A percentile compares a stretch with the other conserved stretches of the same genome.
These are phyloP conservation scores for Scylla paramamosain DNA, from an alignment of 1,140 invertebrate species.

Conservation along the genomic window DNA sequence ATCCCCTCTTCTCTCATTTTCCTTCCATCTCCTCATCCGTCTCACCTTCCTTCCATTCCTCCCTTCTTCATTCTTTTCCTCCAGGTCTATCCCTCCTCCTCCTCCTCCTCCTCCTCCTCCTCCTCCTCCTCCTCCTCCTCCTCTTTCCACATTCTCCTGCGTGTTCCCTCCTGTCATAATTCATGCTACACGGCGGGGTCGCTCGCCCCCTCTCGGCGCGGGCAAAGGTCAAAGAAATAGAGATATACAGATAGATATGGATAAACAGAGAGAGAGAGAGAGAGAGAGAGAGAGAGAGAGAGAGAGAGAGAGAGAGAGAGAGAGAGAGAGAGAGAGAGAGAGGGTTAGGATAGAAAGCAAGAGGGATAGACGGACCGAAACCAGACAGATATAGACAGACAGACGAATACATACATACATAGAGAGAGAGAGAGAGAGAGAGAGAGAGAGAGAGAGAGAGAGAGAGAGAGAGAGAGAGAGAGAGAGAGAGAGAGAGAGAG, in stretches of 20 bases:
- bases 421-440: slow-evolving; percentile 39
- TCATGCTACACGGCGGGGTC: no score
- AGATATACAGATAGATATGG: neutral
- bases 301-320: slow-evolving; percentile 33
- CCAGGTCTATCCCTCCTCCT: neutral
- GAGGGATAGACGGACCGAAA: neutral
- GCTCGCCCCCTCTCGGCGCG: no score
- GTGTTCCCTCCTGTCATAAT: neutral
- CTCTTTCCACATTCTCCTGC: no score
- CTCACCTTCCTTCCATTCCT: neutral
- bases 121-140: neutral
- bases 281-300: slow-evolving; percentile 55
- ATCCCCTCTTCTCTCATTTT: no score
- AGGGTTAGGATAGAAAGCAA: no score
- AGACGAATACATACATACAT: slow-evolving; percentile 26
- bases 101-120: neutral
- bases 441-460: slow-evolving; percentile 55
- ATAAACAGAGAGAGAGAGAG: slow-evolving; percentile 37
- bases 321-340: slow-evolving; percentile 38
- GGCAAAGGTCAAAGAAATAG: neutral
- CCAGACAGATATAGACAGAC: slow-evolving; percentile 32
- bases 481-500: slow-evolving; percentile 41
- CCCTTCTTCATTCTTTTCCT: neutral
- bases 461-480: slow-evolving; percentile 33
- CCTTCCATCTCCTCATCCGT: neutral